A percentile compares a stretch with the other conserved stretches of the same genome.
Conservation (phyloP, 1,140 invertebrate species). For the Lerema accius region DNA sequence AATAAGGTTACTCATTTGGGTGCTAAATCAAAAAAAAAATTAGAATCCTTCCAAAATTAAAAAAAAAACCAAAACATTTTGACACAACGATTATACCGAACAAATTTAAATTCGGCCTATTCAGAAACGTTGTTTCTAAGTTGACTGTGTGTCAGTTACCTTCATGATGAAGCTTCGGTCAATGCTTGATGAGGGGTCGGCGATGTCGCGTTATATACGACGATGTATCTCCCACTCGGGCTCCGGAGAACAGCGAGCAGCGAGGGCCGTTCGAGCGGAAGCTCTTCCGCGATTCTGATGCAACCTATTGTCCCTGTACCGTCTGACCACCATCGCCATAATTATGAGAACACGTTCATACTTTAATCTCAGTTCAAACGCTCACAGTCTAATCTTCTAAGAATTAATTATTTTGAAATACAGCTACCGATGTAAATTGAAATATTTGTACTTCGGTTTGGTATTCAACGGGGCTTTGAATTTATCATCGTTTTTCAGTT, state of each 20-base stretch:
- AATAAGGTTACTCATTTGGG: too few relatives aligned
- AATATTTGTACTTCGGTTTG: too few relatives aligned
- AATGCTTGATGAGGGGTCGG: constrained; percentile 66
- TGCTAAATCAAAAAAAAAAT: too few relatives aligned
- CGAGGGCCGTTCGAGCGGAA: constrained; percentile 74
- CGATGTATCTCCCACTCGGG: constrained; percentile 63
- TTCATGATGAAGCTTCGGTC: constrained; percentile 74
- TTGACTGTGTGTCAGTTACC: constrained; percentile 49
- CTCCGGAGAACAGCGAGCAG: constrained; percentile 55
- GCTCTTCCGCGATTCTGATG: constrained; percentile 63
- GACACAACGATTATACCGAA: too few relatives aligned
- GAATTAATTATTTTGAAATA: constrained; percentile 8
- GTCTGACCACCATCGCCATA: constrained; percentile 42
- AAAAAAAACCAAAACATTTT: too few relatives aligned
- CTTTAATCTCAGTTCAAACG: constrained; percentile 1
- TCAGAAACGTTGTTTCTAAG: constrained; percentile 7
- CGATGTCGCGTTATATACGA: constrained; percentile 64
- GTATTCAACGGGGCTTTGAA: too few relatives aligned
- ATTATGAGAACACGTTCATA: constrained; percentile 42
- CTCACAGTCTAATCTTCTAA: not conserved
- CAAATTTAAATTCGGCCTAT: constrained; percentile 12
- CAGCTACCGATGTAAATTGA: not conserved
- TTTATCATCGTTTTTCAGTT: too few relatives aligned
- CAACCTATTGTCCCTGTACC: constrained; percentile 70
- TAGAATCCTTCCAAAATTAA: too few relatives aligned